These are phyloP conservation scores for Parnassius smintheus DNA, from an alignment of 2,888 invertebrate species.

Conservation along the genomic window DNA sequence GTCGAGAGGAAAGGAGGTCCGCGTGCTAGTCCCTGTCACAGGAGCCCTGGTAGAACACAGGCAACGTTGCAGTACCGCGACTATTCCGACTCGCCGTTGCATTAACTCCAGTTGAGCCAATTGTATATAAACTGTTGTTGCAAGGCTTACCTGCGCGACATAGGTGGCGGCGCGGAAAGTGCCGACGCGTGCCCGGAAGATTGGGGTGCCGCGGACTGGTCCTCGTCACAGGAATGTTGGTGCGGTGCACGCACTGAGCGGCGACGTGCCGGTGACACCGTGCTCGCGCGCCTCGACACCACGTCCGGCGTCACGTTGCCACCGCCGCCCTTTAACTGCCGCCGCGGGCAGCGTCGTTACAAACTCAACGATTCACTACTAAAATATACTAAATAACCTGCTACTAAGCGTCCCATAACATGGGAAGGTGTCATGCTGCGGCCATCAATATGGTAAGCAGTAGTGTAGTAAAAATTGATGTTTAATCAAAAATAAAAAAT, in stretches of 20 bases:
- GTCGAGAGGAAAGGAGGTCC: too few relatives aligned
- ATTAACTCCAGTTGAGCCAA: too few relatives aligned
- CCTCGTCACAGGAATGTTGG: constrained; percentile 93
- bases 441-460: too few relatives aligned
- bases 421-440: too few relatives aligned
- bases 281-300: constrained; percentile 83
- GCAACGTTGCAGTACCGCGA: too few relatives aligned
- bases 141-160: constrained; percentile 84
- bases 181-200: constrained; percentile 67
- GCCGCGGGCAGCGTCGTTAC: constrained; percentile 77
- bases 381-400: too few relatives aligned
- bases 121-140: neutral
- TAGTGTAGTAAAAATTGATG: too few relatives aligned
- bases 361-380: constrained; percentile 35
- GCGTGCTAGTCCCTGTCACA: too few relatives aligned
- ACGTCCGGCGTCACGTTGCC: constrained; percentile 75
- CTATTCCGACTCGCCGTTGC: too few relatives aligned
- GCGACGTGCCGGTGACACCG: constrained; percentile 81
- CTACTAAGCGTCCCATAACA: too few relatives aligned
- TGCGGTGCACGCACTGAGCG: constrained; percentile 83
- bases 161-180: constrained; percentile 85
- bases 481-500: too few relatives aligned
- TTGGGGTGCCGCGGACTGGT: constrained; percentile 54
- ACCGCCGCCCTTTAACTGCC: constrained; percentile 85
- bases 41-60: too few relatives aligned